Evolutionary conservation across 1,140 invertebrate genomes (phyloP), one percentile per base, ranked within the genome.

Genomic region (Heliconius himera): DNA sequence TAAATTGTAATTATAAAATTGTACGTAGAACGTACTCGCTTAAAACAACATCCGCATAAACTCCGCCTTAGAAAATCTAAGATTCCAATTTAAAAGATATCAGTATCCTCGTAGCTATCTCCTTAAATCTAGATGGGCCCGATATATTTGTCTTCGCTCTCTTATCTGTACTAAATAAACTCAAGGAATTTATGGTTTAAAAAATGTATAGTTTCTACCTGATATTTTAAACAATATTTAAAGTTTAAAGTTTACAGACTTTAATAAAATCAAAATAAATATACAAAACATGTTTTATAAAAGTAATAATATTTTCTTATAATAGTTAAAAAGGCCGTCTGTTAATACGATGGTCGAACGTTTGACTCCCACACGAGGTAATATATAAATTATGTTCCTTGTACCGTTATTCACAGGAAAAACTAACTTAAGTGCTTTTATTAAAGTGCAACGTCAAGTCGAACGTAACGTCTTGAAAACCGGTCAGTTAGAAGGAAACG

Each of bases 31-130:
- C 33, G 6, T 36, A 56, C n/a, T 56, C 0, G n/a, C n/a, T 56
- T 56, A 56, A 56, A 56, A 56, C n/a, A 56, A 56, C 54, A 29
- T n/a, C 29, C 60, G 0, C 26, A 29, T 26, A 66, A 66, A 29
- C 20, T 66, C 11, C 22, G 4, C 22, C n/a, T 26, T 29, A 66
- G 60, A 29, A 26, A 66, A 66, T 66, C 22, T 26, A 66, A n/a
- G 60, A 26, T 66, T 66, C 60, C 60, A 66, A 66, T 66, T 66
- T 66, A 66, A 66, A 66, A 66, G 60, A 66, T 66, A 66, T 26
- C 60, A 66, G 60, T 66, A 66, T 66, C 26, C 3, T 26, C 22
- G 60, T 66, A 22, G 60, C 60, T 66, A 66, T 66, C 60, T 66
- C 29, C 60, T 13, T 66, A 66, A 66, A 66, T 66, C 60, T 66